Evolutionary conservation across 1,140 invertebrate genomes (phyloP).

Genomic region (Pogonomyrmex californicus): DNA sequence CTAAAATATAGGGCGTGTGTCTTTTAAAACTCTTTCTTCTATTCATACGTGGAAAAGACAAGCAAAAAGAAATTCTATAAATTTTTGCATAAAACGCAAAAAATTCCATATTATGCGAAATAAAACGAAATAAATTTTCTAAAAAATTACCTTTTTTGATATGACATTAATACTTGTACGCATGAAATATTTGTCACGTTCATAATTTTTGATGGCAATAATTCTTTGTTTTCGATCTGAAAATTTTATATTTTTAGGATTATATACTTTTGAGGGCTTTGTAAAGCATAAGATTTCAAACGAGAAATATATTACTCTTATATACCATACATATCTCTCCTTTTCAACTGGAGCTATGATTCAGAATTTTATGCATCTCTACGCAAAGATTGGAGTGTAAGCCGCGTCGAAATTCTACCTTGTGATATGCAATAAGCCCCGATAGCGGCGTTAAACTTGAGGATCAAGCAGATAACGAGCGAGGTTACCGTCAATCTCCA

Average conservation of each 20-base stretch:
- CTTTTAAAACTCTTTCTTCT: constrained; percentile 18
- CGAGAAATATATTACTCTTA: not conserved
- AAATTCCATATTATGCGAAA: not conserved
- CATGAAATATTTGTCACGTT: not conserved
- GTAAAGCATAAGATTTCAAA: not conserved
- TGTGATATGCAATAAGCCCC: constrained; percentile 6
- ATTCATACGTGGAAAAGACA: not conserved
- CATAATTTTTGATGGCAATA: not conserved
- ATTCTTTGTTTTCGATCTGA: not conserved
- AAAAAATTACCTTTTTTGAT: not conserved
- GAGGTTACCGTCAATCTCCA: constrained; percentile 44
- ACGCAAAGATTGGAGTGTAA: not conserved
- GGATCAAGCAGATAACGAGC: constrained; percentile 22
- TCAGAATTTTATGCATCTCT: not conserved
- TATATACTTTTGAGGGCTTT: not conserved
- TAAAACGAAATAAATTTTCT: not conserved
- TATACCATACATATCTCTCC: no score
- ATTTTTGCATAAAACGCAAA: not conserved
- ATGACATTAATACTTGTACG: not conserved
- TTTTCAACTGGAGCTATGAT: not conserved
- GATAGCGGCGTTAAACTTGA: not conserved
- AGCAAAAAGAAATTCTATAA: not conserved
- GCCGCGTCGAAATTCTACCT: not conserved
- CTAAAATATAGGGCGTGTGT: constrained; percentile 1
- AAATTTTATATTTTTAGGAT: not conserved